These are phyloP conservation scores for Pilophorus perplexus DNA, from an alignment of 2,888 invertebrate genomes.

Conservation along the genomic window DNA sequence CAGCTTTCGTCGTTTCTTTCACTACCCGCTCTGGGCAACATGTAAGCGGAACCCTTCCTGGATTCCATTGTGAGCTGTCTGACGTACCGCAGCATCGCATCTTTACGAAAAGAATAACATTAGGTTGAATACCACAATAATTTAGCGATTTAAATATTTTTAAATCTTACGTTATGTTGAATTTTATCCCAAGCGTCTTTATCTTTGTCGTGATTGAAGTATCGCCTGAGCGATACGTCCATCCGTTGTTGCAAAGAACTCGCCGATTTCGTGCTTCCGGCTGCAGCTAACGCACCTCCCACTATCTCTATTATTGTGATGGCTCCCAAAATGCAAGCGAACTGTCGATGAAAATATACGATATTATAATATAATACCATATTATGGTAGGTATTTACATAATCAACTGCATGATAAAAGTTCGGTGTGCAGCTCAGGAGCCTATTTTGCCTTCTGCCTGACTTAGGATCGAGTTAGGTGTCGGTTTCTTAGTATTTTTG, in stretches of 20 bases:
- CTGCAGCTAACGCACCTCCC: constrained; percentile 22
- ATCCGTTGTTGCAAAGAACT: constrained; percentile 8
- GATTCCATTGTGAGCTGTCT: constrained; percentile 17
- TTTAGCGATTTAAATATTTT: too few species aligned
- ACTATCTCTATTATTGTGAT: constrained; percentile 15
- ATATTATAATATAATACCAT: too few species aligned
- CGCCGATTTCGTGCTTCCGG: constrained; percentile 12
- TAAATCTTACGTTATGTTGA: constrained; percentile 6
- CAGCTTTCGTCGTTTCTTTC: neutral
- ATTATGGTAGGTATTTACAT: too few species aligned
- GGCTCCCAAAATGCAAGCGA: constrained; percentile 9
- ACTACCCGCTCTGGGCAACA: constrained; percentile 1
- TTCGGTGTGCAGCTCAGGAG: too few species aligned
- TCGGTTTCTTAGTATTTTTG: too few species aligned
- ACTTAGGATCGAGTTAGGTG: too few species aligned
- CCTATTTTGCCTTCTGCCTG: too few species aligned
- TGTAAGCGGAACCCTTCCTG: neutral
- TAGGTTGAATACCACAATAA: neutral
- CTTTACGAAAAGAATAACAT: too few species aligned
- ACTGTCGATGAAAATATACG: too few species aligned
- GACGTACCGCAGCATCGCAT: constrained; percentile 14
- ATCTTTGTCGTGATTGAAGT: neutral
- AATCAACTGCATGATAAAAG: too few species aligned
- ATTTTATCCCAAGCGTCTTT: constrained; percentile 14
- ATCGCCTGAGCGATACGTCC: constrained; percentile 1